Evolutionary conservation across 1,140 invertebrate genomes (phyloP).

Genomic region (Aphaenogaster rudis): DNA sequence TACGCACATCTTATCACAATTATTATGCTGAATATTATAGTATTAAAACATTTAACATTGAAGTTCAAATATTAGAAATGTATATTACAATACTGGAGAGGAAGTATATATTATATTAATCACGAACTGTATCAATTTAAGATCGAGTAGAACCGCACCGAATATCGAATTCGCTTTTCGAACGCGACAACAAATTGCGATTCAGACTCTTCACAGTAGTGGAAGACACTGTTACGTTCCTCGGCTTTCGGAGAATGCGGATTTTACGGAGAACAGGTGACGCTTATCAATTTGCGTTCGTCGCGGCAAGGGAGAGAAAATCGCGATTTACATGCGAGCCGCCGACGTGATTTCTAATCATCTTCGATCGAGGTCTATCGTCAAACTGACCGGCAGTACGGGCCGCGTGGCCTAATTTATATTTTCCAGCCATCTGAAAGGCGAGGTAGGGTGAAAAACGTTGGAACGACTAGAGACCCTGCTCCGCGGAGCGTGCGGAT

Average conservation of each 20-base stretch:
- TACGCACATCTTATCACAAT: slow-evolving; percentile 12
- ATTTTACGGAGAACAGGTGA: neutral
- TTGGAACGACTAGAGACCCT: slow-evolving; percentile 39
- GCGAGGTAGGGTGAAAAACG: slow-evolving; percentile 75
- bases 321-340: neutral
- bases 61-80: neutral
- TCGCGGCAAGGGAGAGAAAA: slow-evolving; percentile 16
- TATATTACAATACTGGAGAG: neutral
- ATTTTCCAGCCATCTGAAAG: slow-evolving; percentile 76
- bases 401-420: slow-evolving; percentile 82
- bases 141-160: neutral
- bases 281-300: neutral
- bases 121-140: neutral
- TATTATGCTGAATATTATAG: neutral
- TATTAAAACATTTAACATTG: neutral
- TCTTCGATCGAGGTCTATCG: slow-evolving; percentile 71
- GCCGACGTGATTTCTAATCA: slow-evolving; percentile 72
- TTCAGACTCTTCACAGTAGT: neutral
- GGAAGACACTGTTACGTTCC: slow-evolving; percentile 8
- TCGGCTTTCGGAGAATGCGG: neutral
- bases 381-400: slow-evolving; percentile 77
- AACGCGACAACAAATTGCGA: neutral
- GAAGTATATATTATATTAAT: neutral
- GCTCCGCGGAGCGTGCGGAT: slow-evolving; percentile 67
- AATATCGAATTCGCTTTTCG: slow-evolving; percentile 5